These are phyloP conservation scores for Otolemur garnettii DNA, from an alignment of 2,113 vertebrate species.

Conservation along the genomic window DNA sequence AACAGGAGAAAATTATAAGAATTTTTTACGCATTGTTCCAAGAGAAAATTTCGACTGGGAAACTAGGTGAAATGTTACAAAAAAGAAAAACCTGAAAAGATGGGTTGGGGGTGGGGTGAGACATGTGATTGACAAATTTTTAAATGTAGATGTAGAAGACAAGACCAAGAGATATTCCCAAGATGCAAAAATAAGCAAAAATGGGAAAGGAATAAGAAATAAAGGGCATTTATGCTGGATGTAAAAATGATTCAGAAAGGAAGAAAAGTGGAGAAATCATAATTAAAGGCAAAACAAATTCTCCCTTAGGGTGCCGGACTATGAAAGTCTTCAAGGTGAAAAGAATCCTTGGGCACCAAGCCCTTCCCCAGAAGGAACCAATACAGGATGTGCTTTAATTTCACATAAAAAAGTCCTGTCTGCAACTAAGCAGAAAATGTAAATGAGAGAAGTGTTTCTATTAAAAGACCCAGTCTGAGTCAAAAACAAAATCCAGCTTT, in stretches of 20 bases:
- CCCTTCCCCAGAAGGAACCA: neutral
- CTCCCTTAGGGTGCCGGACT: neutral
- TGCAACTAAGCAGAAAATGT: neutral
- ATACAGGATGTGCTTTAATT: neutral
- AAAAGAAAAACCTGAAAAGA: neutral
- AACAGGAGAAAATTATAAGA: neutral
- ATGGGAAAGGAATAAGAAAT: neutral
- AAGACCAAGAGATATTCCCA: neutral
- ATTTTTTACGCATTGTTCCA: neutral
- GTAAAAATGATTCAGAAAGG: neutral
- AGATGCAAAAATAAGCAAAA: neutral
- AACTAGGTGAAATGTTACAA: neutral
- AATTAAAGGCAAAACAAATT: neutral
- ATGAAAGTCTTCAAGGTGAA: neutral
- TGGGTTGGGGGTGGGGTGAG: neutral
- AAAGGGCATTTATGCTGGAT: neutral
- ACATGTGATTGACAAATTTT: slow-evolving; percentile 12
- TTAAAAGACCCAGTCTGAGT: slow-evolving; percentile 35
- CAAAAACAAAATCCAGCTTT: slow-evolving; percentile 57
- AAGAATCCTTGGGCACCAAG: neutral
- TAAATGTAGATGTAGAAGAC: slow-evolving; percentile 23
- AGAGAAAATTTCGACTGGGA: slow-evolving; percentile 1
- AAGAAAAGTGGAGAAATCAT: neutral
- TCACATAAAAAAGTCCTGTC: neutral
- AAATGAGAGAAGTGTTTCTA: slow-evolving; percentile 12